phyloP scores from a whole-genome alignment of 2,888 invertebrate genomes.

The Sphaeridia pumilis region DNA sequence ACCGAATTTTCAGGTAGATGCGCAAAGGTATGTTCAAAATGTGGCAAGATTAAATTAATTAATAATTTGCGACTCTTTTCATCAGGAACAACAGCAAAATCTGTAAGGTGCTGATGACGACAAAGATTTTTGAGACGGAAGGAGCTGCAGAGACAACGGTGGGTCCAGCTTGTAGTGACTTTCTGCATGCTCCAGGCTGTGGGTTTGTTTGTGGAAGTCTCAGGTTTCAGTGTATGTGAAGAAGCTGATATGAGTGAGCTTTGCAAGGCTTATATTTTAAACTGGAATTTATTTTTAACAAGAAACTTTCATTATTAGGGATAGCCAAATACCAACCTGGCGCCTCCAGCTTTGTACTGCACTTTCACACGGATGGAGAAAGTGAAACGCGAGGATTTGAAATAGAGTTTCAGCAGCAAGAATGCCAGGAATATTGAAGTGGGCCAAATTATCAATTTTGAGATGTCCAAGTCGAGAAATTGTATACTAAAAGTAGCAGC shows the following conservation, averaged over 20 bases:
- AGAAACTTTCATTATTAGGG: too few relatives aligned
- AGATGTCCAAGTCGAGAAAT: too few relatives aligned
- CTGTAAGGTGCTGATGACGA: too few relatives aligned
- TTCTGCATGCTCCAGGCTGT: conserved; percentile 38
- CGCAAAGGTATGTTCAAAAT: background rate
- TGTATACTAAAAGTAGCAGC: too few relatives aligned
- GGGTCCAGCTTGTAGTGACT: conserved; percentile 38
- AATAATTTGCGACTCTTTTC: background rate
- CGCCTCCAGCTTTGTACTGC: conserved; percentile 37
- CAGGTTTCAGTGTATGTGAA: conserved; percentile 37
- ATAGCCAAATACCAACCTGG: conserved; percentile 38
- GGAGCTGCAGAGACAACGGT: conserved; percentile 27
- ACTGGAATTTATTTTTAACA: too few relatives aligned
- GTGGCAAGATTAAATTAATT: background rate
- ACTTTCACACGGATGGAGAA: conserved; percentile 38
- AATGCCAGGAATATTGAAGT: too few relatives aligned
- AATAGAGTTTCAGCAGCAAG: conserved; percentile 38
- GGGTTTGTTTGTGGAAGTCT: conserved; percentile 38
- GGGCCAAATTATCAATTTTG: too few relatives aligned
- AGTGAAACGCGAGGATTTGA: conserved; percentile 36
- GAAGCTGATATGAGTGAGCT: background rate
- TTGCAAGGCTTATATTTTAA: too few relatives aligned
- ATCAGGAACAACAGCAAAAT: background rate
- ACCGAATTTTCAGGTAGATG: conserved; percentile 37
- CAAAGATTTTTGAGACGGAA: background rate